phyloP scores from a whole-genome alignment of 2,888 invertebrate species.

The Stenchaetothrips biformis region DNA sequence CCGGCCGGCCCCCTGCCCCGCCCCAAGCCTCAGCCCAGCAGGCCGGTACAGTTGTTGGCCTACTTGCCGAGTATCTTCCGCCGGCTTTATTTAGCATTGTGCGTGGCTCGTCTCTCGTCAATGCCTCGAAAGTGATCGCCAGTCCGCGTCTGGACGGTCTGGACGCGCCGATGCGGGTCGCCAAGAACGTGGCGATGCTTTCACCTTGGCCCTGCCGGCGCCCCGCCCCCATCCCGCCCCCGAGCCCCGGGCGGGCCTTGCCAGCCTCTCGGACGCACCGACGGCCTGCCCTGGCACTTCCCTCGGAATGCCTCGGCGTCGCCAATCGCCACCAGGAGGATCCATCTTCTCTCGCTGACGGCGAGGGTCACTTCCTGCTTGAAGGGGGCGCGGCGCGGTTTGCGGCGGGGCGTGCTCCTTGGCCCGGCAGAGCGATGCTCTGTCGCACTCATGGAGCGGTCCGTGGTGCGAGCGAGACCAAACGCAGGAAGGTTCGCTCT shows the following conservation, averaged over 20 bases:
- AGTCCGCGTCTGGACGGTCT: no score
- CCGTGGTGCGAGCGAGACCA: not conserved
- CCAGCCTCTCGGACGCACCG: no score
- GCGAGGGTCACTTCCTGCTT: no score
- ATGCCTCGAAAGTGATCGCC: not conserved
- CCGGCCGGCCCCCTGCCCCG: not conserved
- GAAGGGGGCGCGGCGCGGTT: no score
- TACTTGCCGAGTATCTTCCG: not conserved
- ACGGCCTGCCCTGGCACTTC: not conserved
- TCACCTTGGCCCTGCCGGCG: constrained; percentile 7
- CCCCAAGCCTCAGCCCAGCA: not conserved
- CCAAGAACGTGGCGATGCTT: not conserved
- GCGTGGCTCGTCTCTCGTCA: not conserved
- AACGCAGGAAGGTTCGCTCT: no score
- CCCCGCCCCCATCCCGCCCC: no score
- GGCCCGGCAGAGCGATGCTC: no score
- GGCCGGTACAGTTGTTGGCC: not conserved
- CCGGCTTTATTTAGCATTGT: not conserved
- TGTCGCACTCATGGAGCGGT: not conserved
- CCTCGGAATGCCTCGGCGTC: not conserved
- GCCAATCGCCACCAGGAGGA: not conserved
- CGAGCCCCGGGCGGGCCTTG: no score
- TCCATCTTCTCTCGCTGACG: no score
- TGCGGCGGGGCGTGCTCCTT: no score
- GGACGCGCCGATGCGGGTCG: not conserved